A percentile compares a stretch with the other conserved stretches of the same genome.
These are phyloP conservation scores for Sitta europaea DNA, from an alignment of 2,113 vertebrate genomes.

Conservation along the genomic window DNA sequence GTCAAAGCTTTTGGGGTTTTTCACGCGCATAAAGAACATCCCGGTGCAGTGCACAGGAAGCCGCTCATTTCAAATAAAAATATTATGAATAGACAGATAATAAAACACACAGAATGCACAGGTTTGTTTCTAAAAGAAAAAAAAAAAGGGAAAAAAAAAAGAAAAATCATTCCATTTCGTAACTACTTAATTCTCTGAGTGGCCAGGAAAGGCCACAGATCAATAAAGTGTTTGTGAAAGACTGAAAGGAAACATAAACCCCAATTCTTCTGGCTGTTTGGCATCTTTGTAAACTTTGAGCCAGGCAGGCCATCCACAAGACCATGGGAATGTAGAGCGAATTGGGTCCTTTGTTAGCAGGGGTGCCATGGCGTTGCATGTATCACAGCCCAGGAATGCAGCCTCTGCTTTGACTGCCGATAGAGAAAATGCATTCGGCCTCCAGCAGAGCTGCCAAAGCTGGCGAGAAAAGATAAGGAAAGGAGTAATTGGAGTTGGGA, in stretches of 20 bases:
- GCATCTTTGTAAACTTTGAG: conserved; percentile 75
- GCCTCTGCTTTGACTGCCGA: conserved; percentile 47
- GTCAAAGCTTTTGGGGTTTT: conserved; percentile 55
- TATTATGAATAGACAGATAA: conserved; percentile 59
- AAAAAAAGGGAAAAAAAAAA: background rate
- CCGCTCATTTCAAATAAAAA: conserved; percentile 43
- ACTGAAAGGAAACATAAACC: conserved; percentile 78
- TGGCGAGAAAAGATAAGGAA: conserved; percentile 56
- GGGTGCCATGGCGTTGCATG: conserved; percentile 69
- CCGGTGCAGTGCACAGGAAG: background rate
- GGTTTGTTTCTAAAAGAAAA: background rate
- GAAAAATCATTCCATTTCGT: conserved; percentile 39
- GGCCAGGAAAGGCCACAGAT: conserved; percentile 67
- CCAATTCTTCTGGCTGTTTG: conserved; percentile 76
- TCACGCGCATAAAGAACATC: conserved; percentile 30
- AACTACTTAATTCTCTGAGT: conserved; percentile 59
- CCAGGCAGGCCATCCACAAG: conserved; percentile 67
- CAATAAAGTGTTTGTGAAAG: conserved; percentile 73
- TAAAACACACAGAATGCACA: conserved; percentile 20
- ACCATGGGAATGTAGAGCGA: conserved; percentile 75
- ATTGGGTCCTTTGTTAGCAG: conserved; percentile 64
- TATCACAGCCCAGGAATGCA: conserved; percentile 69
- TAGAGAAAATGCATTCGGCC: conserved; percentile 60
- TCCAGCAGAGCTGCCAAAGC: conserved; percentile 58
- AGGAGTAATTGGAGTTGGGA: conserved; percentile 30